A percentile compares a stretch with the other conserved stretches of the same genome.
These are phyloP conservation scores for Pangasius sanitwongsei DNA, from an alignment of 2,797 vertebrate species.

Conservation along the genomic window DNA sequence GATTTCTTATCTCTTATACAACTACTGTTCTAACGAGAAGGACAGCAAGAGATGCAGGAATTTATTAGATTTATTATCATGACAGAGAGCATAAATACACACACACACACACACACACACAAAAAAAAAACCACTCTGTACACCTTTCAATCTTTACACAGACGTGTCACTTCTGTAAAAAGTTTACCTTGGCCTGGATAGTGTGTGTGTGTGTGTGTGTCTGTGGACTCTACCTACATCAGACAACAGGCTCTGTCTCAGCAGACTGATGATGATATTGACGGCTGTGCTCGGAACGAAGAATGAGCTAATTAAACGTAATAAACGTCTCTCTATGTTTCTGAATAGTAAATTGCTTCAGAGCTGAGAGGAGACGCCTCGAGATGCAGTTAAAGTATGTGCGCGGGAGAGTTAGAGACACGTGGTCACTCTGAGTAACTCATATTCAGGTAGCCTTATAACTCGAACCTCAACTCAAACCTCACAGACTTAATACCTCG, in stretches of 20 bases:
- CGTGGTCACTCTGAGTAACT: neutral
- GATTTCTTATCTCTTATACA: neutral
- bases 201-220: neutral
- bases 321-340: neutral
- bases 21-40: neutral
- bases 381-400: neutral
- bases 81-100: too few relatives aligned
- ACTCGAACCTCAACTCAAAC: neutral
- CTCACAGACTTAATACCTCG: neutral
- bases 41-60: neutral
- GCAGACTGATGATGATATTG: neutral
- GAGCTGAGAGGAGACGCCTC: neutral
- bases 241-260: neutral
- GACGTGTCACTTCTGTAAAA: conserved; percentile 5
- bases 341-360: conserved; percentile 10
- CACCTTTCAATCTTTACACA: neutral
- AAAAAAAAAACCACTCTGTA: neutral
- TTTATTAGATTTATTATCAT: neutral
- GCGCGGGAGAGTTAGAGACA: neutral
- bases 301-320: conserved; percentile 20
- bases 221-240: neutral
- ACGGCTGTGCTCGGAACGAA: conserved; percentile 7
- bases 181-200: neutral
- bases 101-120: neutral
- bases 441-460: neutral